Evolutionary conservation across 2,888 invertebrate genomes (phyloP).

Genomic region (Scaptomyza caliginosa): DNA sequence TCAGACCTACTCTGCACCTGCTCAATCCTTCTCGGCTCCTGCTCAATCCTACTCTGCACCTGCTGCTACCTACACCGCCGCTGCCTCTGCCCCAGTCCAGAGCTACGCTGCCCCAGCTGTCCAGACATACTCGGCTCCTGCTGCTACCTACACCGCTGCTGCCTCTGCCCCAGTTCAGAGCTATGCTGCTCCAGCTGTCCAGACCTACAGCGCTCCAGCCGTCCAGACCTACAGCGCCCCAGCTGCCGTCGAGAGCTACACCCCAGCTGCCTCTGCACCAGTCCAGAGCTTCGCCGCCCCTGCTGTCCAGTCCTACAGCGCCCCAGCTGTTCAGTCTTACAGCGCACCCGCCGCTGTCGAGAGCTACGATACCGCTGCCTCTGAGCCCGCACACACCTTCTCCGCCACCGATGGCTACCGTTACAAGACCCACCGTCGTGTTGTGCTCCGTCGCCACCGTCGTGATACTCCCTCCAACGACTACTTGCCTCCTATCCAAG

Average conservation of each 20-base stretch:
- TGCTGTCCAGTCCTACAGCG: constrained; percentile 34
- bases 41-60: constrained; percentile 31
- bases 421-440: constrained; percentile 77
- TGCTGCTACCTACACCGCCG: constrained; percentile 37
- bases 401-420: constrained; percentile 76
- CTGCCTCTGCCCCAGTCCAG: constrained; percentile 50
- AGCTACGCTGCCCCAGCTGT: constrained; percentile 41
- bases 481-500: constrained; percentile 74
- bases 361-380: constrained; percentile 65
- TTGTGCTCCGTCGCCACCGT: constrained; percentile 74
- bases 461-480: constrained; percentile 79
- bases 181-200: constrained; percentile 47
- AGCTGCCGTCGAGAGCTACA: constrained; percentile 37
- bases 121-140: constrained; percentile 44
- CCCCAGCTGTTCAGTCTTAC: constrained; percentile 44
- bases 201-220: constrained; percentile 45
- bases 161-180: constrained; percentile 44
- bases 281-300: constrained; percentile 31
- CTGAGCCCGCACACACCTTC: constrained; percentile 64
- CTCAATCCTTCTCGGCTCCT: constrained; percentile 26
- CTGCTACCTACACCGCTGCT: constrained; percentile 39
- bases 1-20: constrained; percentile 51
- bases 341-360: constrained; percentile 35
- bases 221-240: constrained; percentile 41
- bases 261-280: constrained; percentile 45